phyloP scores from a whole-genome alignment of 2,113 vertebrate species.

The Notechis scutatus region DNA sequence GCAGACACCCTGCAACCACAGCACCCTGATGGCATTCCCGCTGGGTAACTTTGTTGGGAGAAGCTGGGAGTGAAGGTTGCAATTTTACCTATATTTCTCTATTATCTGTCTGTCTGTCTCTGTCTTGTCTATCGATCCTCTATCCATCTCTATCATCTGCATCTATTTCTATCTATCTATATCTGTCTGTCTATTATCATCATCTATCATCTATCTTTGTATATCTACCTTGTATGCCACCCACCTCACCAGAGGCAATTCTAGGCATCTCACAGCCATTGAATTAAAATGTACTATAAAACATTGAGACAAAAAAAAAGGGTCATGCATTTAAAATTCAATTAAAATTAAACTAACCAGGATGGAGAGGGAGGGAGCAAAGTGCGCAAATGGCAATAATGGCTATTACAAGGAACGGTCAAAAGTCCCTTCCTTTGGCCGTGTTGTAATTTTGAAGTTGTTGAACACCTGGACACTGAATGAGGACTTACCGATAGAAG shows the following conservation, averaged over 20 bases:
- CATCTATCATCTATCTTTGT: neutral
- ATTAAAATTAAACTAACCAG: too few relatives aligned
- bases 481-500: neutral
- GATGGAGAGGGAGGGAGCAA: neutral
- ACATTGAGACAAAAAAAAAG: neutral
- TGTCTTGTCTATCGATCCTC: neutral
- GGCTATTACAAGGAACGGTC: neutral
- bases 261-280: neutral
- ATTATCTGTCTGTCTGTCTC: too few relatives aligned
- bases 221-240: neutral
- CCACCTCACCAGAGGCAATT: neutral
- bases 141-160: too few relatives aligned
- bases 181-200: neutral
- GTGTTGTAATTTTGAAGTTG: neutral
- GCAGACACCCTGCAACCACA: neutral
- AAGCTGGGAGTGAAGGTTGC: neutral
- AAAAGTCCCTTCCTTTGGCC: neutral
- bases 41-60: neutral
- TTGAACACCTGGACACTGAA: neutral
- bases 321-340: too few relatives aligned
- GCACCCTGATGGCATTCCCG: neutral
- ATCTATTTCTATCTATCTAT: too few relatives aligned
- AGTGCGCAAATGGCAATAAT: neutral
- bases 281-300: neutral
- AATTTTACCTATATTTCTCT: too few relatives aligned